phyloP scores from a whole-genome alignment of 2,113 vertebrate genomes.

The Gambusia holbrooki region DNA sequence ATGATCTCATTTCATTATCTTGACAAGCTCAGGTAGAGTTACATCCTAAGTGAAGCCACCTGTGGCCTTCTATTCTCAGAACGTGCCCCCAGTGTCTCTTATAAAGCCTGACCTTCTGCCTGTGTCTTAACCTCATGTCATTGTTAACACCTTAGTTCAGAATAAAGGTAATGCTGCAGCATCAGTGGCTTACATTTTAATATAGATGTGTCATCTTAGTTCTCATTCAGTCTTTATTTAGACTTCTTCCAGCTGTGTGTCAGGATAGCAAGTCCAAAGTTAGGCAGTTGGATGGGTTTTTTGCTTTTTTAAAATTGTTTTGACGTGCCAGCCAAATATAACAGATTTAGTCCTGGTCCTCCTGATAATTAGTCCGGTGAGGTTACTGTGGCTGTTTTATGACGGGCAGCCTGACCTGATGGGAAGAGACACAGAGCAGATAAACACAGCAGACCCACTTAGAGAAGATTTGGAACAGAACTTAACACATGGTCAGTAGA shows the following conservation, averaged over 20 bases:
- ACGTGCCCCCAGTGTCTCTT: conserved; percentile 30
- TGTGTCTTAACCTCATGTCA: conserved; percentile 28
- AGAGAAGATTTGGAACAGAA: background rate
- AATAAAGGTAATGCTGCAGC: conserved; percentile 12
- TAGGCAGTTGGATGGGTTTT: conserved; percentile 17
- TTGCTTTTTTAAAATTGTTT: background rate
- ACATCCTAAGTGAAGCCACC: conserved; percentile 53
- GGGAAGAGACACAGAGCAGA: conserved; percentile 21
- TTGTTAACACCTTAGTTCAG: conserved; percentile 19
- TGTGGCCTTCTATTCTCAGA: conserved; percentile 55
- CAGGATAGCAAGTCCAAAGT: conserved; percentile 23
- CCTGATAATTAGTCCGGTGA: conserved; percentile 67
- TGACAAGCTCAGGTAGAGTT: conserved; percentile 65
- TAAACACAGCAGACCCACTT: conserved; percentile 28
- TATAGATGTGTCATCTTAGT: conserved; percentile 6
- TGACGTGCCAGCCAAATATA: conserved; percentile 48
- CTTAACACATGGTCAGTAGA: background rate
- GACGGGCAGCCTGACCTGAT: conserved; percentile 50
- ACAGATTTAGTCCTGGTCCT: conserved; percentile 55
- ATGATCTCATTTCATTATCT: conserved; percentile 68
- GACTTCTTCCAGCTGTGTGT: conserved; percentile 23
- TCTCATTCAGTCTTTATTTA: conserved; percentile 39
- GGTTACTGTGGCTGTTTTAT: conserved; percentile 35
- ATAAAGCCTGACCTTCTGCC: conserved; percentile 53
- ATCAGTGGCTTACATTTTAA: conserved; percentile 19